Evolutionary conservation across 37 sponge, comb jelly and placozoan species (phyloP).

Genomic region (Cliona cf. orientalis): DNA sequence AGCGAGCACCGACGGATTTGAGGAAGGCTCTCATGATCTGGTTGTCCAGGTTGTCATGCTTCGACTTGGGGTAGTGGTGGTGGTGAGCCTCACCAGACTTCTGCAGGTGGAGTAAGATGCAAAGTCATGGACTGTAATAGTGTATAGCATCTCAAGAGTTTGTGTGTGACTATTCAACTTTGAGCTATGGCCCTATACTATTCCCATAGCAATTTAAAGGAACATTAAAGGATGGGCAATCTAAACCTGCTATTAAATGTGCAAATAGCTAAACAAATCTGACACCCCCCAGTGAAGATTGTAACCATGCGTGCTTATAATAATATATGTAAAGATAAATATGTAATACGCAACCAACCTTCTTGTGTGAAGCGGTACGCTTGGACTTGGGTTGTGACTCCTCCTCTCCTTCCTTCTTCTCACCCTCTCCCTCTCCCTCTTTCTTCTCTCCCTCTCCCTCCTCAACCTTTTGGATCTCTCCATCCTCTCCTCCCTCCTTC

Average conservation of each 20-base stretch:
- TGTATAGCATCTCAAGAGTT: background rate
- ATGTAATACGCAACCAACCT: no score
- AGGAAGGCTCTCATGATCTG: constrained; percentile 61
- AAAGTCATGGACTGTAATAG: background rate
- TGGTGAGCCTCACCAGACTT: background rate
- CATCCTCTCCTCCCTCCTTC: background rate
- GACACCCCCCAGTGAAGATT: no score
- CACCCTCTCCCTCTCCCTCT: constrained; percentile 21
- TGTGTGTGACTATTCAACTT: no score
- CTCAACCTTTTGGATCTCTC: background rate
- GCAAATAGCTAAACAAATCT: background rate
- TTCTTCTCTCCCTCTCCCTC: constrained; percentile 6
- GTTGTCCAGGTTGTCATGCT: constrained; percentile 58
- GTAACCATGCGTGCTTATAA: no score
- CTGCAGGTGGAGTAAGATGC: background rate
- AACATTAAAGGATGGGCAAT: background rate
- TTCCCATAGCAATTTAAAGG: background rate
- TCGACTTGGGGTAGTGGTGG: constrained; percentile 36
- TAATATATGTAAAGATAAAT: no score
- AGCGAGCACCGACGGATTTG: constrained; percentile 5
- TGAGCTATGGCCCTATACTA: no score
- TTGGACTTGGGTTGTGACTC: no score
- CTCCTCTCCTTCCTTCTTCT: constrained; percentile 12
- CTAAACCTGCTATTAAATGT: background rate
- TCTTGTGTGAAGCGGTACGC: no score